Evolutionary conservation across 2,113 vertebrate genomes (phyloP).

Genomic region (Aphyosemion australe): DNA sequence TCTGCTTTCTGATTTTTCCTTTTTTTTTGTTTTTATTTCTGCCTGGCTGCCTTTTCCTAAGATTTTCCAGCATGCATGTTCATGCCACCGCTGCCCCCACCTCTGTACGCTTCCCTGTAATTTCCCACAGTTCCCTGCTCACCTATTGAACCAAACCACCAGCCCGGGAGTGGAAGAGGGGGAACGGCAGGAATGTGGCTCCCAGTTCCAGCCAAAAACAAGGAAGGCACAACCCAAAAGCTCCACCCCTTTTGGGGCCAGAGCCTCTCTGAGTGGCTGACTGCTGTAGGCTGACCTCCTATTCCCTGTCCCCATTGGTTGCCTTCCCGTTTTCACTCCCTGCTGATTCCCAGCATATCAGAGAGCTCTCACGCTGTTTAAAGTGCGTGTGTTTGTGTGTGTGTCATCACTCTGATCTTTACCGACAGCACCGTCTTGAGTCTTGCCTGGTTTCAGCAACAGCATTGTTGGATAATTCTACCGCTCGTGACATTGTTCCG

Average conservation of each 20-base stretch:
- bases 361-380: conserved; percentile 32
- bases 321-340: conserved; percentile 35
- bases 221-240: conserved; percentile 32
- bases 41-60: conserved; percentile 23
- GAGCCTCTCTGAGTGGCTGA: conserved; percentile 30
- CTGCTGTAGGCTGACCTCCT: conserved; percentile 47
- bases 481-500: conserved; percentile 10
- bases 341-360: conserved; percentile 48
- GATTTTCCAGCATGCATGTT: conserved; percentile 29
- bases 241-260: conserved; percentile 27
- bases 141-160: conserved; percentile 61
- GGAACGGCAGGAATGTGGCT: conserved; percentile 56
- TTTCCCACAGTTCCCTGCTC: conserved; percentile 68
- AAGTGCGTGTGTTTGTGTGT: conserved; percentile 37
- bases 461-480: conserved; percentile 23
- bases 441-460: conserved; percentile 37
- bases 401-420: conserved; percentile 34
- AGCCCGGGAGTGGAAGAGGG: conserved; percentile 53
- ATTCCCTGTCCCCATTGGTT: conserved; percentile 28
- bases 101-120: conserved; percentile 4
- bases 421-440: conserved; percentile 50
- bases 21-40: conserved; percentile 3
- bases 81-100: conserved; percentile 11
- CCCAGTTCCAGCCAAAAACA: conserved; percentile 47
- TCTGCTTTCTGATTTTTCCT: neutral